phyloP scores from a whole-genome alignment of 2,113 vertebrate species.

The Etheostoma spectabile region DNA sequence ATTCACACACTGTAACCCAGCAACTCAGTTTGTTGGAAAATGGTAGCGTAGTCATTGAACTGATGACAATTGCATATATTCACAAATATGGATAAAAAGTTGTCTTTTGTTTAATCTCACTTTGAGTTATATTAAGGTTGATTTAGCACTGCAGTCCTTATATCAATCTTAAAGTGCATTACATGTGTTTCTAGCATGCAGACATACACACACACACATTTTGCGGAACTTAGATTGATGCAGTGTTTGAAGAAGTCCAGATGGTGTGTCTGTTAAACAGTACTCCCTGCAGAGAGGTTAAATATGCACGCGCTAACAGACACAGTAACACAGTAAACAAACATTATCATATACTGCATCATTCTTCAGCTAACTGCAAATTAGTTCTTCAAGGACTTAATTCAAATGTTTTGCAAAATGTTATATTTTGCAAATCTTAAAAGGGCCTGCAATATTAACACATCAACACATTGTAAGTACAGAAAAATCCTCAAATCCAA shows the following conservation, averaged over 20 bases:
- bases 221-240: conserved; percentile 62
- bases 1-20: not conserved
- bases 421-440: conserved; percentile 27
- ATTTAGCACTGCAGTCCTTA: too few relatives aligned
- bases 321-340: conserved; percentile 64
- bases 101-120: too few relatives aligned
- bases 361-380: conserved; percentile 69
- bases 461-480: not conserved
- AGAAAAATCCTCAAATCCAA: conserved; percentile 12
- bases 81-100: too few relatives aligned
- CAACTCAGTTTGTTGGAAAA: not conserved
- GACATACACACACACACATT: conserved; percentile 29
- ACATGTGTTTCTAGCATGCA: not conserved
- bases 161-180: not conserved
- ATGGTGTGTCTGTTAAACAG: conserved; percentile 73
- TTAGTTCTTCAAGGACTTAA: conserved; percentile 63
- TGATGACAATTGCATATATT: too few relatives aligned
- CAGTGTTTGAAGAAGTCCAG: conserved; percentile 72
- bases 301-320: conserved; percentile 40
- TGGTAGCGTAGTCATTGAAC: not conserved
- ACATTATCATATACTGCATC: conserved; percentile 71
- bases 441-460: not conserved
- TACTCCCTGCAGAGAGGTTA: conserved; percentile 64
- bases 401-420: conserved; percentile 47
- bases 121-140: too few relatives aligned